Evolutionary conservation across 2,888 invertebrate species (phyloP).

Genomic region (Thecophora atra): DNA sequence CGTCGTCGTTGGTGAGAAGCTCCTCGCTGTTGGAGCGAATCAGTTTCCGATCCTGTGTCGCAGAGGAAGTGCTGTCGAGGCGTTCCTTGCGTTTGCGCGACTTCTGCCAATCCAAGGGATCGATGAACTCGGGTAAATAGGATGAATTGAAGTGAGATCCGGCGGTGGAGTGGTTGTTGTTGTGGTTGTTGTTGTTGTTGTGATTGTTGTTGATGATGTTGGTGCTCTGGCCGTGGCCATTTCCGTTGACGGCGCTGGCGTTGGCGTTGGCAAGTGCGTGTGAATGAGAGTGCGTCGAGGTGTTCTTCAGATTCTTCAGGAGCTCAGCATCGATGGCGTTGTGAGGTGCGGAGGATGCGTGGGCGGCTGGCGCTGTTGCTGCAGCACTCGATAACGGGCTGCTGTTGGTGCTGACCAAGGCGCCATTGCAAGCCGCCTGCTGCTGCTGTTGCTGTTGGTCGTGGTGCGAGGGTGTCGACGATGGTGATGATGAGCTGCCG

Average conservation of each 20-base stretch:
- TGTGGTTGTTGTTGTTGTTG: constrained; percentile 38
- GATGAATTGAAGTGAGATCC: constrained; percentile 59
- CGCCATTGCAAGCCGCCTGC: constrained; percentile 35
- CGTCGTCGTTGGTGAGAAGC: constrained; percentile 59
- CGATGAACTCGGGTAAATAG: constrained; percentile 65
- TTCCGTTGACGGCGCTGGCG: constrained; percentile 39
- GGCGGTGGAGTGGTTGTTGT: constrained; percentile 39
- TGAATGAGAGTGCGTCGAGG: constrained; percentile 34
- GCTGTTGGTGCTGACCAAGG: constrained; percentile 28
- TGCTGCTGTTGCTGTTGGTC: constrained; percentile 33
- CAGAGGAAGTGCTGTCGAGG: constrained; percentile 70
- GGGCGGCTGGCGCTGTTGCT: constrained; percentile 41
- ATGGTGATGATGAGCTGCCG: constrained; percentile 47
- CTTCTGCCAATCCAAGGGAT: constrained; percentile 66
- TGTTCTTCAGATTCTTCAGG: constrained; percentile 37
- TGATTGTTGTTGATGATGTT: constrained; percentile 41
- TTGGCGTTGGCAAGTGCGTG: constrained; percentile 37
- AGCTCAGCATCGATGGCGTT: constrained; percentile 30
- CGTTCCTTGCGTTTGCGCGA: constrained; percentile 73
- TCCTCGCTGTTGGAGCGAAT: constrained; percentile 73
- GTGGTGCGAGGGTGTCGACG: constrained; percentile 42
- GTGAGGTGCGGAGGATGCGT: constrained; percentile 15
- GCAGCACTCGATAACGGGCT: constrained; percentile 43
- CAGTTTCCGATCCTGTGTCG: constrained; percentile 71
- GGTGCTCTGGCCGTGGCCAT: constrained; percentile 39